These are phyloP conservation scores for Acridotheres tristis DNA, from an alignment of 2,797 vertebrate species.

Conservation along the genomic window DNA sequence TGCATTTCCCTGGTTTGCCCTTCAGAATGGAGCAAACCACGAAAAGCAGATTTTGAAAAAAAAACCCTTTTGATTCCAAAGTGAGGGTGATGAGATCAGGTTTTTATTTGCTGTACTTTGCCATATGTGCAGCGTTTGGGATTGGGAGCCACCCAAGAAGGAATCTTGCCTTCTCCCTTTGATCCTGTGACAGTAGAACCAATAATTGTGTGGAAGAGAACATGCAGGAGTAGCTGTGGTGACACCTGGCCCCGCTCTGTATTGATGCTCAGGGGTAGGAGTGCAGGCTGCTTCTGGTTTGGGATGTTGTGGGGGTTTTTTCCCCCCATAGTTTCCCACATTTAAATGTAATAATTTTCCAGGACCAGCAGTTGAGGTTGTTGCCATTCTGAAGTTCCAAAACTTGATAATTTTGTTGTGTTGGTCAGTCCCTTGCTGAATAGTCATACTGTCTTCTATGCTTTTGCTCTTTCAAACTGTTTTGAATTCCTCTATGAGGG, in stretches of 20 bases:
- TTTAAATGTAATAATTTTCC: neutral
- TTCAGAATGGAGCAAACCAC: neutral
- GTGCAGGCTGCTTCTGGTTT: neutral
- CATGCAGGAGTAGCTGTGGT: neutral
- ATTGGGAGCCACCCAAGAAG: neutral
- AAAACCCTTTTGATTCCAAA: neutral
- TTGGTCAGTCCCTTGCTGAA: neutral
- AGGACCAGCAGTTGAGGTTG: neutral
- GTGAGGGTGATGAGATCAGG: neutral
- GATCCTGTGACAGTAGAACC: neutral
- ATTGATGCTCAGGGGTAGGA: neutral
- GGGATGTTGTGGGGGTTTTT: fast-evolving
- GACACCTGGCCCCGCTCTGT: neutral
- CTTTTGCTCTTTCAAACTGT: neutral
- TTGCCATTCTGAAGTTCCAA: neutral
- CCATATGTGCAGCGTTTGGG: neutral
- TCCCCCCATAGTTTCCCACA: fast-evolving
- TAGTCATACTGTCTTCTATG: neutral
- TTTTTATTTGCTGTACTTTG: constrained; percentile 1
- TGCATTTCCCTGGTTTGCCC: neutral
- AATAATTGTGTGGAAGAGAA: neutral
- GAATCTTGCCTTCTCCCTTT: neutral
- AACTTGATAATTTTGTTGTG: neutral
- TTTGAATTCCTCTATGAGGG: neutral
- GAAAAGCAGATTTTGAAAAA: neutral